Evolutionary conservation across 2,113 vertebrate genomes (phyloP).

Genomic region (Cyprinodon variegatus): DNA sequence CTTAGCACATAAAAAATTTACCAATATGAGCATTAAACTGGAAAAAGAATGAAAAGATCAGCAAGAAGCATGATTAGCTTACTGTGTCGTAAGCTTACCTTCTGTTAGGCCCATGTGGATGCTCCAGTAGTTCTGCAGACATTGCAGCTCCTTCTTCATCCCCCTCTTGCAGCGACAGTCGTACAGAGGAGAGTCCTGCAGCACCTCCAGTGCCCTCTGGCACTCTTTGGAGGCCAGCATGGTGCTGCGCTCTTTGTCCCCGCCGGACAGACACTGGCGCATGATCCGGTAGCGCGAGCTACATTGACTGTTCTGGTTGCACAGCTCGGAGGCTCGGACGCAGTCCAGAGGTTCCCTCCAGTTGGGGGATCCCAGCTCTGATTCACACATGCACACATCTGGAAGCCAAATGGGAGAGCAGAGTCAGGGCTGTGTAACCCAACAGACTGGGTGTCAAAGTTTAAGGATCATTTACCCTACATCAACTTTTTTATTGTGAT

Average conservation of each 20-base stretch:
- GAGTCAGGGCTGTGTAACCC: not conserved
- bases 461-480: too few relatives aligned
- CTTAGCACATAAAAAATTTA: not conserved
- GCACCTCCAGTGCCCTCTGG: conserved; percentile 90
- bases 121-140: conserved; percentile 97
- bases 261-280: conserved; percentile 92
- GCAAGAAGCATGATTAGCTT: conserved; percentile 10
- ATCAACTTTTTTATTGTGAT: too few relatives aligned
- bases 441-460: not conserved
- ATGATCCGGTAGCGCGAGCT: conserved; percentile 93
- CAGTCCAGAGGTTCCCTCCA: conserved; percentile 92
- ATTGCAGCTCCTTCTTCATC: conserved; percentile 96
- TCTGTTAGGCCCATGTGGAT: conserved; percentile 91
- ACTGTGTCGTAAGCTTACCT: conserved; percentile 75
- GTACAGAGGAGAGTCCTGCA: conserved; percentile 91
- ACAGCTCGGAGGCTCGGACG: conserved; percentile 90
- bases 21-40: not conserved
- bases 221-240: conserved; percentile 95
- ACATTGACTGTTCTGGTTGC: conserved; percentile 89
- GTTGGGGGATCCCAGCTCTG: conserved; percentile 76
- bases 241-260: conserved; percentile 85
- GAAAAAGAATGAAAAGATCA: not conserved
- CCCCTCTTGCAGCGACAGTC: conserved; percentile 92
- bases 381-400: conserved; percentile 80
- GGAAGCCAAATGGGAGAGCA: conserved; percentile 26